Base-by-base conservation (phyloP, 2,113 vertebrate genomes). In the Rhinopomastus cyanomelas region DNA sequence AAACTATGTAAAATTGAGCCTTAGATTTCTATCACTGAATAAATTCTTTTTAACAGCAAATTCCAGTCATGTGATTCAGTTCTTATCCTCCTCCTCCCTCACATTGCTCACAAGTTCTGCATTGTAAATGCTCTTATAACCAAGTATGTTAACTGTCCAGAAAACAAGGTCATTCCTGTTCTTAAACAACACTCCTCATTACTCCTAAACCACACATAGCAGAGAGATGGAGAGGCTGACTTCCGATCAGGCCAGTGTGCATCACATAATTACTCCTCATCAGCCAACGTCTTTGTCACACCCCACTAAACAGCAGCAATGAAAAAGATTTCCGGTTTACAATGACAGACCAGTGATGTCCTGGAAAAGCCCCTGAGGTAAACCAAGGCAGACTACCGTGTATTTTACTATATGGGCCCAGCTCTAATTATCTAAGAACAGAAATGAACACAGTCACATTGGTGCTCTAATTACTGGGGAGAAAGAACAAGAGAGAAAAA, bases 91-190 rank as follows among this genome's bases (percentile, higher is more conserved):
- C 36, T 62, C 39, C 71, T 55, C 64, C 42, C 27, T 57, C 16
- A 30, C 37, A 74, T 23, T 37, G 34, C 49, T 71, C 37, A 22
- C 5, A 29, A 57, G 56, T 55, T 85, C 52, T 64, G 23, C 68
- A 71, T 5, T 76, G n/a, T 27, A 62, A 81, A 15, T 49, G 55
- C 52, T 49, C 49, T 69, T 26, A 34, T 10, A 87, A 37, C 17
- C 48, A n/a, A 79, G 29, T 7, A 18, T 6, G 1, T 60, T 77
- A 72, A 80, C 37, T 62, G 59, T 13, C 52, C 29, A 22, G 69
- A 93, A 67, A 83, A 91, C 68, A 80, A 92, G 84, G 85, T 48
- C 57, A 22, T 39, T 80, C 26, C 79, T 87, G 64, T 87, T 80
- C 64, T 76, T 39, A 36, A 53, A 16, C 48, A 66, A 12, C 20